Evolutionary conservation across 2,888 invertebrate species (phyloP), one percentile per base, ranked within the genome.

Genomic region (Dendrolimus pini): DNA sequence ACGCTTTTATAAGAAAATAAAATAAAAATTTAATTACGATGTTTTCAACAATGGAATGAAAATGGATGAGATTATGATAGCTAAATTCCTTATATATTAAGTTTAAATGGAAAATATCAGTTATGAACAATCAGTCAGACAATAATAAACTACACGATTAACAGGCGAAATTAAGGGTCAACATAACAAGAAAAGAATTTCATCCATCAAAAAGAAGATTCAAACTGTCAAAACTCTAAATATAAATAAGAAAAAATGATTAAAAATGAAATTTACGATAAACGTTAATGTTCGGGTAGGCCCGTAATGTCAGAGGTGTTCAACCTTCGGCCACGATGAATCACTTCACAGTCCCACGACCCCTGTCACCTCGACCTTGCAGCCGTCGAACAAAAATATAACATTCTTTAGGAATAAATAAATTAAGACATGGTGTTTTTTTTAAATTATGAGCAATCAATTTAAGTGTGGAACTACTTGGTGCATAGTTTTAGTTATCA

Each of bases 321-420:
- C 77, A 82, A 83, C 83, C 85, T 82, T 76, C 71, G 80, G 73
- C 72, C 75, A 68, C 72, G 69, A 71, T 77, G 82, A 79, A 75
- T 82, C 82, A 77, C 75, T 72, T 68, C 62, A 58, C 76, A 47
- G 76, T 85, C 85, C 75, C 85, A 84, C 85, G 86, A 82, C 83
- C 86, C 71, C 69, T 63, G 64, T 61, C 61, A 74, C 73, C 67
- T 65, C 63, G 63, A 60, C 63, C 68, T 59, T 70, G 56, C 47
- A 9, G 47, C 9, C 47, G 47, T 9, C 12, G 47, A 47, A 47
- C 9, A 47, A 47, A 47, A 47, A 47, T 47, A 10, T 47, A 47
- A 47, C 12, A 47, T 47, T 47, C 47, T 12, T 12, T 47, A 7
- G 12, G 9, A 47, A 47, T 8, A 9, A 47, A 12, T 2, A 2